These are phyloP conservation scores for Andrena marginata DNA, from an alignment of 2,888 invertebrate genomes.

Conservation along the genomic window DNA sequence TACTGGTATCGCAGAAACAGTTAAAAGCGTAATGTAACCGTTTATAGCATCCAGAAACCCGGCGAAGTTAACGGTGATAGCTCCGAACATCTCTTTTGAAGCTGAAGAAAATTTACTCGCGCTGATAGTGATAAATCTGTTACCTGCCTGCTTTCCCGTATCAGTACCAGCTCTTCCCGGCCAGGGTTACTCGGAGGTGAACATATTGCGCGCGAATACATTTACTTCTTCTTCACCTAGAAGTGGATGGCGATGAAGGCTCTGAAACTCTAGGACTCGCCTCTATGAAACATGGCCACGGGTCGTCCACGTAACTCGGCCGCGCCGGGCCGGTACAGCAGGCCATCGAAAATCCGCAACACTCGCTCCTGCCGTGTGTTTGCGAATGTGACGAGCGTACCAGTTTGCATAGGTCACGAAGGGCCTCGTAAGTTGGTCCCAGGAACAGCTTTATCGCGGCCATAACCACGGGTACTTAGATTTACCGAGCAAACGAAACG, in stretches of 20 bases:
- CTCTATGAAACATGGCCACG: background rate
- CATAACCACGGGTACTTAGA: constrained; percentile 50
- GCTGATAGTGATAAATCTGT: constrained; percentile 53
- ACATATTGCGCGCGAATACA: constrained; percentile 27
- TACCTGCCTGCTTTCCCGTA: constrained; percentile 24
- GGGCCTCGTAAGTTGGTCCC: constrained; percentile 45
- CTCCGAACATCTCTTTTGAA: constrained; percentile 47
- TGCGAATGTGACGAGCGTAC: constrained; percentile 42
- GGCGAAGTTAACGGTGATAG: constrained; percentile 45
- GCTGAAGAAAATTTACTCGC: constrained; percentile 38
- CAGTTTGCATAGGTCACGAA: constrained; percentile 50
- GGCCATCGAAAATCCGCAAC: constrained; percentile 29
- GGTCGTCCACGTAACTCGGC: background rate
- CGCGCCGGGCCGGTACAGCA: background rate
- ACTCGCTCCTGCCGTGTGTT: constrained; percentile 29
- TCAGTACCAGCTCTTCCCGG: constrained; percentile 20
- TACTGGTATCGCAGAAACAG: constrained; percentile 12
- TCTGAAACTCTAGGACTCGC: no score
- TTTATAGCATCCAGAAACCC: constrained; percentile 28
- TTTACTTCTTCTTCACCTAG: constrained; percentile 17
- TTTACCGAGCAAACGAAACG: constrained; percentile 40
- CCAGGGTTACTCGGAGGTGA: constrained; percentile 23
- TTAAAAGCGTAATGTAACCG: constrained; percentile 30
- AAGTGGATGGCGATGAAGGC: background rate
- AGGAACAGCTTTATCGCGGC: constrained; percentile 52